Percentiles rank a stretch among this genome's conserved stretches.
Conservation (phyloP, 2,797 vertebrate genomes). For the Onychomys arenicola region DNA sequence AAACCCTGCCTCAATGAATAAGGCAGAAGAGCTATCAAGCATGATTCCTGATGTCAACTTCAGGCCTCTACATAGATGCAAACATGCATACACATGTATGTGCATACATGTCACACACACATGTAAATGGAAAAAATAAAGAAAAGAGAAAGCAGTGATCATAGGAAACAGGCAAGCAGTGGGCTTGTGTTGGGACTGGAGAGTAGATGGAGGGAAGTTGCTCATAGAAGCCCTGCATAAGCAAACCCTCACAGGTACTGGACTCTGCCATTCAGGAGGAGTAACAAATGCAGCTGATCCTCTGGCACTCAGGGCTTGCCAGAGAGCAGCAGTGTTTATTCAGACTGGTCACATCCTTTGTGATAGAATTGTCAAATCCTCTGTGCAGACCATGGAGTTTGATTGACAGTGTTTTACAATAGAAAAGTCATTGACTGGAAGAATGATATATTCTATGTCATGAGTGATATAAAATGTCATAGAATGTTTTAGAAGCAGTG, state of each 20-base stretch:
- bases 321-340: not conserved
- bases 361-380: not conserved
- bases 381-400: not conserved
- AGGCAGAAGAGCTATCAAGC: not conserved
- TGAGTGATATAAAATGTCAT: not conserved
- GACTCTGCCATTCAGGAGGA: rapidly evolving
- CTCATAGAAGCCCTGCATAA: not conserved
- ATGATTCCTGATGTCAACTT: not conserved
- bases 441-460: not conserved
- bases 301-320: not conserved
- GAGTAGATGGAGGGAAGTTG: too few species aligned
- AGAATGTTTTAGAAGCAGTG: not conserved
- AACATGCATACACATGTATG: not conserved
- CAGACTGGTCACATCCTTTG: rapidly evolving
- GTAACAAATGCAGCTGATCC: not conserved
- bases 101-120: not conserved
- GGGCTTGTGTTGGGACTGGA: not conserved
- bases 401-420: not conserved
- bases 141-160: not conserved
- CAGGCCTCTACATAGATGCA: too few species aligned
- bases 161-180: not conserved
- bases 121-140: not conserved
- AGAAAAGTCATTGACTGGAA: not conserved
- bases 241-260: not conserved
- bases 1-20: not conserved